Evolutionary conservation across 2,797 vertebrate genomes (phyloP).

Genomic region (Epinephelus awoara): DNA sequence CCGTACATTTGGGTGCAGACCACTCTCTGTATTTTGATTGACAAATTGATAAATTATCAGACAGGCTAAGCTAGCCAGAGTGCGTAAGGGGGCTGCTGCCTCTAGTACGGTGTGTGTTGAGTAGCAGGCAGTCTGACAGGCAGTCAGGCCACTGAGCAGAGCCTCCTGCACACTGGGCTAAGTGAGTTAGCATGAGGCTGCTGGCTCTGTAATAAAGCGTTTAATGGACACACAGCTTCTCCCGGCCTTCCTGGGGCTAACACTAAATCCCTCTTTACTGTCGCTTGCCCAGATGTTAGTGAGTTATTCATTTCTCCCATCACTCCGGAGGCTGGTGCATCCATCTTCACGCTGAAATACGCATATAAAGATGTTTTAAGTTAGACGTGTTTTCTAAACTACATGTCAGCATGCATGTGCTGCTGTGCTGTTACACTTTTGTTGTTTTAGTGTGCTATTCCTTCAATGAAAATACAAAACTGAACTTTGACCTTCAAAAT

Average conservation of each 20-base stretch:
- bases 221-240: constrained; percentile 99
- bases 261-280: constrained; percentile 99
- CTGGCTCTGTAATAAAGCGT: constrained; percentile 99
- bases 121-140: constrained; percentile 93
- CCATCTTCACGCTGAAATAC: constrained; percentile 90
- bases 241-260: constrained; percentile 95
- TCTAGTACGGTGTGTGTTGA: constrained; percentile 80
- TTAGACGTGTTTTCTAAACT: constrained; percentile 31
- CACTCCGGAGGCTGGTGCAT: constrained; percentile 94
- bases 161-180: constrained; percentile 90
- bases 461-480: neutral
- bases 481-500: neutral
- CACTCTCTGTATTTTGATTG: constrained; percentile 38
- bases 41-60: constrained; percentile 62
- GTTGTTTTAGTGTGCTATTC: neutral
- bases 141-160: constrained; percentile 81
- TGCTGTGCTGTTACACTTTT: neutral
- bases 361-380: constrained; percentile 53
- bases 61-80: constrained; percentile 28
- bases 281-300: constrained; percentile 98
- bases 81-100: constrained; percentile 82
- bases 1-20: neutral
- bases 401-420: neutral
- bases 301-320: constrained; percentile 98
- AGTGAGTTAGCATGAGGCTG: constrained; percentile 98